Conservation (phyloP, 2,888 invertebrate genomes). For the Brenthis ino region DNA sequence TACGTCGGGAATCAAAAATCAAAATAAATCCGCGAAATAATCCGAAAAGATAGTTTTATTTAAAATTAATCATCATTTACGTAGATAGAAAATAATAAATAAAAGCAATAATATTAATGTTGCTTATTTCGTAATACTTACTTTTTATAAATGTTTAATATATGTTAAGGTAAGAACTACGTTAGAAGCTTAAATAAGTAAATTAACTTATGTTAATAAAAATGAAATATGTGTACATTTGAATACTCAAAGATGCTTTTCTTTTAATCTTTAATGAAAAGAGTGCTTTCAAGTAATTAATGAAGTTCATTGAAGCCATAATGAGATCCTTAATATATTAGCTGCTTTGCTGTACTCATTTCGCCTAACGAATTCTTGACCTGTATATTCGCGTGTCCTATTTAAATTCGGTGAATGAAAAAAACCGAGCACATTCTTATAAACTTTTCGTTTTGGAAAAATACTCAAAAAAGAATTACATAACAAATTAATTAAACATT, state of each 20-base stretch:
- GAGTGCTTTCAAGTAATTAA: constrained; percentile 16
- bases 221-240: too few species aligned
- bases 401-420: constrained; percentile 25
- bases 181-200: too few species aligned
- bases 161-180: too few species aligned
- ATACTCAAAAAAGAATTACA: neutral
- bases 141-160: too few species aligned
- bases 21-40: too few species aligned
- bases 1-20: too few species aligned
- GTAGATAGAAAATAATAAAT: too few species aligned
- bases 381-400: constrained; percentile 24
- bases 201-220: too few species aligned
- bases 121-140: too few species aligned
- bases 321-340: constrained; percentile 28
- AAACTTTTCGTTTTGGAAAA: neutral
- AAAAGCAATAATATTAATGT: too few species aligned
- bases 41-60: too few species aligned
- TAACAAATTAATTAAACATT: neutral
- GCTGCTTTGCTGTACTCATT: constrained; percentile 15
- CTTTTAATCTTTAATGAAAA: neutral
- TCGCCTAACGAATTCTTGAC: constrained; percentile 28
- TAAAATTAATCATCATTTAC: too few species aligned
- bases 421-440: constrained; percentile 18
- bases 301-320: constrained; percentile 21
- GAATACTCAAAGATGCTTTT: neutral